These are phyloP conservation scores for Hemiscyllium ocellatum DNA, from an alignment of 2,113 vertebrate genomes.

Conservation along the genomic window DNA sequence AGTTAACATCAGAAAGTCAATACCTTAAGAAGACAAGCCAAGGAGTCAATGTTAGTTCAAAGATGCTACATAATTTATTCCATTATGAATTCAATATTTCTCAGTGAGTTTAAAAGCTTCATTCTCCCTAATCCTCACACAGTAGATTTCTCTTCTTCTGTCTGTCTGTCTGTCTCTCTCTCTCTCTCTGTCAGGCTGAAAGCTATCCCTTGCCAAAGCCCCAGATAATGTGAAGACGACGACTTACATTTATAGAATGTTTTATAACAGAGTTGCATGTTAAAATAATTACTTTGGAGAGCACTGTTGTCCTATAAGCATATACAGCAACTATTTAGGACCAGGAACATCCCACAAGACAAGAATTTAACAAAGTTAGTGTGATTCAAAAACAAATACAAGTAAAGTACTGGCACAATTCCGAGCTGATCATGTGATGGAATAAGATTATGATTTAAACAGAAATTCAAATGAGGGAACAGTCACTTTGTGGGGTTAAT, in stretches of 20 bases:
- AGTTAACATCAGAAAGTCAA: constrained; percentile 20
- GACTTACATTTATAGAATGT: background rate
- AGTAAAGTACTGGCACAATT: background rate
- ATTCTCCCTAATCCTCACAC: background rate
- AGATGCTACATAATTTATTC: constrained; percentile 25
- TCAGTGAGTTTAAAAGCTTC: background rate
- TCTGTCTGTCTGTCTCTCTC: background rate
- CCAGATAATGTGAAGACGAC: background rate
- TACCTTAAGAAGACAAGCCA: constrained; percentile 6
- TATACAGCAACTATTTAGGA: background rate
- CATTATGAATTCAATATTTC: background rate
- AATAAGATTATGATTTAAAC: background rate
- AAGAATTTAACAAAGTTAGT: background rate
- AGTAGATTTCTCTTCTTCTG: background rate
- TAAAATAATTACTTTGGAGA: background rate
- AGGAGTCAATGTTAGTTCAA: background rate
- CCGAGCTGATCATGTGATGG: background rate
- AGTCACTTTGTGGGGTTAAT: background rate
- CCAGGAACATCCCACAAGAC: background rate
- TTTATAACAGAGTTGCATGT: background rate
- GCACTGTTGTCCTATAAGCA: background rate
- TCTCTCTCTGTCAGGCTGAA: background rate
- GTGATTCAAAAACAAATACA: background rate
- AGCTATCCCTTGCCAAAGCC: background rate
- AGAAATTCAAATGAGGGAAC: background rate